phyloP scores from a whole-genome alignment of 2,888 invertebrate species.

The Drosophila fulvimacula region DNA sequence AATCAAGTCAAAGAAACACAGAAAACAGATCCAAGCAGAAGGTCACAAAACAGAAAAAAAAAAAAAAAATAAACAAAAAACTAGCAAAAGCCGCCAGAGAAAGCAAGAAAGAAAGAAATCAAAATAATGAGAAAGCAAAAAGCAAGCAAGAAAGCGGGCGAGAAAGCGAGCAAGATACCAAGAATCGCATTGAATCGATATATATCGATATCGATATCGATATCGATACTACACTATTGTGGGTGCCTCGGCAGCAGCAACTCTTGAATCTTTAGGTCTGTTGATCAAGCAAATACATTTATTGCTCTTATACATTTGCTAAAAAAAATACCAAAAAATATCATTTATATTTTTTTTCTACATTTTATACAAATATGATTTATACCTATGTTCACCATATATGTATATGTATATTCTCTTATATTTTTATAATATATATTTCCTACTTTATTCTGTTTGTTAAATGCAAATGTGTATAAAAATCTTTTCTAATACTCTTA shows the following conservation, averaged over 20 bases:
- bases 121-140: slow-evolving; percentile 23
- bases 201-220: slow-evolving; percentile 16
- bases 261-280: slow-evolving; percentile 59
- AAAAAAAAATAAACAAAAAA: slow-evolving; percentile 23
- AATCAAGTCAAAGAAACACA: slow-evolving; percentile 31
- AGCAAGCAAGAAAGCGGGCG: slow-evolving; percentile 17
- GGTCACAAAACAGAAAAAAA: slow-evolving; percentile 36
- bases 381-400: slow-evolving; percentile 48
- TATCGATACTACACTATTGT: slow-evolving; percentile 23
- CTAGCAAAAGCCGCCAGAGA: slow-evolving; percentile 19
- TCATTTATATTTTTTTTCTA: slow-evolving; percentile 27
- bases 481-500: slow-evolving; percentile 9
- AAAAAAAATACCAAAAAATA: slow-evolving; percentile 22
- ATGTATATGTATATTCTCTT: slow-evolving; percentile 24
- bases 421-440: slow-evolving; percentile 17
- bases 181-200: slow-evolving; percentile 28
- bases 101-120: slow-evolving; percentile 16
- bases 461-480: slow-evolving; percentile 56
- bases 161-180: slow-evolving; percentile 18
- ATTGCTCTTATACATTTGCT: slow-evolving; percentile 59
- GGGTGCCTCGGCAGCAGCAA: slow-evolving; percentile 61
- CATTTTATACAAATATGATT: slow-evolving; percentile 43
- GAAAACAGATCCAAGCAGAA: slow-evolving; percentile 15
- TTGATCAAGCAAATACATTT: slow-evolving; percentile 57
- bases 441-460: slow-evolving; percentile 23